Base-by-base conservation (phyloP, 2,113 vertebrate species). In the Piaya cayana region DNA sequence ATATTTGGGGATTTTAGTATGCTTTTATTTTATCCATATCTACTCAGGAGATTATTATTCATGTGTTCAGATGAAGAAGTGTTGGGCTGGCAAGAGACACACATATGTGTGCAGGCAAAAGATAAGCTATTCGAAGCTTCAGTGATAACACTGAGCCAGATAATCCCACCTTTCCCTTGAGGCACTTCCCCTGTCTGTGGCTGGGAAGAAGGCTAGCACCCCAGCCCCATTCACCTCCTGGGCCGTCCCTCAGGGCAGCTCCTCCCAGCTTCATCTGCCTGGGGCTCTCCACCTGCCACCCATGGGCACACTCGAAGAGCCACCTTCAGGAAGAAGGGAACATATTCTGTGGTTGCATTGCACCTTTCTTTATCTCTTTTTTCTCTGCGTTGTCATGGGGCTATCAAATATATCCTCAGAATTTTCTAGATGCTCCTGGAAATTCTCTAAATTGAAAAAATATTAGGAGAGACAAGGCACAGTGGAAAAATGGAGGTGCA, bases 11-110 rank as follows among this genome's bases (percentile, higher is more conserved):
- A 89, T 93, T 95, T 95, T 80, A 88, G 37, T 89, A 29, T 82
- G 74, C 77, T 90, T 86, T 94, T 82, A 82, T 93, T 96, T 94
- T 86, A 85, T 55, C n/a, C 53, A 2, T 85, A 86, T 47, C 80
- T 93, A 53, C 92, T 71, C 39, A 34, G 21, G 42, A 59, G 74
- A 72, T 96, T 94, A 88, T 90, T 95, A 92, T 92, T 97, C 94
- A 93, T 10, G 14, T 12, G 0, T 92, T 88, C 55, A 76, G 81
- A 94, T 93, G 72, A 84, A 96, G 77, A 96, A 92, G 89, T 37
- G 5, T 80, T 74, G 59, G 62, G 36, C 62, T 94, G 82, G 79
- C 85, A 82, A 76, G 71, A 77, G 81, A 82, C 87, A 80, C 39
- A 50, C 12, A 19, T 63, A 72, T 0, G 0, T 53, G 72, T 13